phyloP scores from a whole-genome alignment of 1,140 invertebrate genomes.

The Uloborus diversus region DNA sequence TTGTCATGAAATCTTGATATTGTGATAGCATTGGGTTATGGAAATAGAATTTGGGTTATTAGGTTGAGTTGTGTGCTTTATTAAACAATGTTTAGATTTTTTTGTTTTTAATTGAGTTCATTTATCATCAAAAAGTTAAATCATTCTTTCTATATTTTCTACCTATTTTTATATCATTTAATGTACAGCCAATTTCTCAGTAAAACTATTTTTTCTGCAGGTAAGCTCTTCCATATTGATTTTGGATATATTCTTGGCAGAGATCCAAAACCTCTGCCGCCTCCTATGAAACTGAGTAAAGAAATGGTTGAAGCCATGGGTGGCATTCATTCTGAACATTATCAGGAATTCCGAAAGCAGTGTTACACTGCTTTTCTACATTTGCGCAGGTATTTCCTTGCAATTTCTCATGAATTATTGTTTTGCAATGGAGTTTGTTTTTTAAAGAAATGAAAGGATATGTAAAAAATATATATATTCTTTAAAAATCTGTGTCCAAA shows the following conservation, averaged over 20 bases:
- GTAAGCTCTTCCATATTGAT: slow-evolving; percentile 98
- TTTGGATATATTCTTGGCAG: slow-evolving; percentile 98
- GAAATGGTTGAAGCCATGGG: slow-evolving; percentile 99
- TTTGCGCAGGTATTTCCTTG: slow-evolving; percentile 75
- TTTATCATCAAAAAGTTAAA: too few relatives aligned
- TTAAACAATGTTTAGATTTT: too few relatives aligned
- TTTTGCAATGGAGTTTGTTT: neutral
- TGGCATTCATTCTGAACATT: slow-evolving; percentile 90
- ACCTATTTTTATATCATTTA: too few relatives aligned
- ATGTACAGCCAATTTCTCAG: too few relatives aligned
- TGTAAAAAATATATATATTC: neutral
- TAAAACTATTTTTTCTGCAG: slow-evolving; percentile 62
- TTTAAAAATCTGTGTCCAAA: too few relatives aligned
- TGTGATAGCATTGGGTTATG: too few relatives aligned
- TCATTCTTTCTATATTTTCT: too few relatives aligned
- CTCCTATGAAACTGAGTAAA: slow-evolving; percentile 96
- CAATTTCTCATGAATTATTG: neutral
- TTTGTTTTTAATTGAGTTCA: too few relatives aligned
- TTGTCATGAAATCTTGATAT: too few relatives aligned
- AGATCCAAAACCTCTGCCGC: slow-evolving; percentile 96
- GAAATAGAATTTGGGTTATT: too few relatives aligned
- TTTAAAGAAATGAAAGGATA: neutral
- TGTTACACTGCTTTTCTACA: slow-evolving; percentile 97
- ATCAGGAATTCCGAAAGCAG: slow-evolving; percentile 92
- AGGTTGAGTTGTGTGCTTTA: too few relatives aligned